Evolutionary conservation across 2,113 vertebrate species (phyloP).

Genomic region (human): GRCh38 chr9:39150001-39150500

Average conservation of each 20-base stretch:
- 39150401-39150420: background rate
- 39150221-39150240: background rate
- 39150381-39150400: background rate
- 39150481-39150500: background rate
- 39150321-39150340: background rate
- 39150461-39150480: background rate
- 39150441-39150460: background rate
- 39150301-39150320: background rate
- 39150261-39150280: background rate
- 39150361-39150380: background rate
- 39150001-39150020: background rate
- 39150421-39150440: background rate
- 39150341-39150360: background rate
- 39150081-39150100: too few relatives aligned
- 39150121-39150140: background rate
- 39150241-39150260: background rate
- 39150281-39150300: background rate
- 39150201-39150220: background rate
- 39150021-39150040: background rate
- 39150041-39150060: background rate
- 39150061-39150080: background rate
- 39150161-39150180: background rate
- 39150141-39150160: background rate
- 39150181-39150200: background rate
- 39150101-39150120: background rate